phyloP scores from a whole-genome alignment of 2,888 invertebrate species.

The Brachypalpus laphriformis region DNA sequence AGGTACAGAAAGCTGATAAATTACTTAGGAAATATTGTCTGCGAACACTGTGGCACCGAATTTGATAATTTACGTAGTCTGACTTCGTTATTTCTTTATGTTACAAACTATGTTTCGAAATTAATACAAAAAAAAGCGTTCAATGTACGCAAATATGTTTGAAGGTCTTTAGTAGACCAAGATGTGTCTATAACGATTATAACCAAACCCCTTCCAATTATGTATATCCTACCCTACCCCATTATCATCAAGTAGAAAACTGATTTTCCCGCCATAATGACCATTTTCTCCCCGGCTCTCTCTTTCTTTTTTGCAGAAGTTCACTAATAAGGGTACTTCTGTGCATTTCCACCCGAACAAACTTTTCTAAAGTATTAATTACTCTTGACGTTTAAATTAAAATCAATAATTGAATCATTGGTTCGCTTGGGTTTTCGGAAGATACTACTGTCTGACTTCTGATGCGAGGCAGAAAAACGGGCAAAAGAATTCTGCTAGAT shows the following conservation, averaged over 20 bases:
- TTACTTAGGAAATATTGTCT: too few relatives aligned
- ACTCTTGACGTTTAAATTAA: constrained; percentile 62
- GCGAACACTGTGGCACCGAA: too few relatives aligned
- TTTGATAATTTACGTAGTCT: too few relatives aligned
- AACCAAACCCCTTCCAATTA: not conserved
- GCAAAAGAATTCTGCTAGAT: constrained; percentile 19
- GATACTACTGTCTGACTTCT: constrained; percentile 41
- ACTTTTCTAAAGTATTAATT: constrained; percentile 65
- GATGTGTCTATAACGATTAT: too few relatives aligned
- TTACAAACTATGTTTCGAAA: too few relatives aligned
- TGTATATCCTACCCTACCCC: not conserved
- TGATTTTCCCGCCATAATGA: constrained; percentile 28
- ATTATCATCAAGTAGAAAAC: not conserved
- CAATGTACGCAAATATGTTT: too few relatives aligned
- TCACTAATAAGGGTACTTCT: constrained; percentile 58
- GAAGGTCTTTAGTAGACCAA: too few relatives aligned
- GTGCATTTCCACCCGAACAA: constrained; percentile 51
- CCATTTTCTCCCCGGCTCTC: not conserved
- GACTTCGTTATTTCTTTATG: too few relatives aligned
- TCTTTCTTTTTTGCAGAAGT: constrained; percentile 16
- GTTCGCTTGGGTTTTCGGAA: constrained; percentile 27
- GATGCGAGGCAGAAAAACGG: constrained; percentile 12
- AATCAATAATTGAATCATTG: constrained; percentile 68
- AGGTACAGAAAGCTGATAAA: too few relatives aligned
- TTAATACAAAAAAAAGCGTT: too few relatives aligned